A percentile compares a stretch with the other conserved stretches of the same genome.
phyloP scores from a whole-genome alignment of 2,888 invertebrate species.

The Monoplex corrugatus region DNA sequence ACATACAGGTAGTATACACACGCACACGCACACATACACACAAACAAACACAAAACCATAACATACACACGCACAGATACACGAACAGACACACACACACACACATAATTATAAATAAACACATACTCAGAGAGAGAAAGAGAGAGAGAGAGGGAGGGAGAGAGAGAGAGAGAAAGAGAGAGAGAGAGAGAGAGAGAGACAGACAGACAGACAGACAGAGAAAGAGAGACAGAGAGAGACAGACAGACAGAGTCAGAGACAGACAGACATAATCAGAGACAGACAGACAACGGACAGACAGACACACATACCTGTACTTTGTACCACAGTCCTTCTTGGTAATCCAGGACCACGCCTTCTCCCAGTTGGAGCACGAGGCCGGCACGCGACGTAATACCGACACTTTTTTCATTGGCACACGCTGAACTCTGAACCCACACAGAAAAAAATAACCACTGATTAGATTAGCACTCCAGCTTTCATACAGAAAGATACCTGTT shows the following conservation, averaged over 20 bases:
- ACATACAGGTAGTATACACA: too few relatives aligned
- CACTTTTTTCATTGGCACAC: conserved; percentile 59
- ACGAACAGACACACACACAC: too few relatives aligned
- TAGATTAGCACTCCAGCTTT: too few relatives aligned
- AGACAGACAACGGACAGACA: conserved; percentile 51
- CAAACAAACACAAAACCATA: too few relatives aligned
- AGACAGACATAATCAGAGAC: not conserved
- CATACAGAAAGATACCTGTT: too few relatives aligned
- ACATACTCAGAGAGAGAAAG: not conserved
- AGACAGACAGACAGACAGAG: not conserved
- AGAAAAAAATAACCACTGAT: too few relatives aligned
- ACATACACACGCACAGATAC: too few relatives aligned
- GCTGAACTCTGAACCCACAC: conserved; percentile 44
- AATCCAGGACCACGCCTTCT: conserved; percentile 75
- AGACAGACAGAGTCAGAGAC: conserved; percentile 2
- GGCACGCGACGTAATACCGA: conserved; percentile 70
- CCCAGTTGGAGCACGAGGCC: conserved; percentile 75
- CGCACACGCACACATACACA: too few relatives aligned
- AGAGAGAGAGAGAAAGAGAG: not conserved
- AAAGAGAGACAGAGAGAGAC: too few relatives aligned
- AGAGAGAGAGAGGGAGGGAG: not conserved
- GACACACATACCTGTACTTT: conserved; percentile 69
- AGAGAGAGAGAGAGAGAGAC: not conserved
- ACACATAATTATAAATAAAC: too few relatives aligned
- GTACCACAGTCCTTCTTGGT: conserved; percentile 73